phyloP scores from a whole-genome alignment of 2,113 vertebrate genomes.

The Stomatorhinus ivindoensis region DNA sequence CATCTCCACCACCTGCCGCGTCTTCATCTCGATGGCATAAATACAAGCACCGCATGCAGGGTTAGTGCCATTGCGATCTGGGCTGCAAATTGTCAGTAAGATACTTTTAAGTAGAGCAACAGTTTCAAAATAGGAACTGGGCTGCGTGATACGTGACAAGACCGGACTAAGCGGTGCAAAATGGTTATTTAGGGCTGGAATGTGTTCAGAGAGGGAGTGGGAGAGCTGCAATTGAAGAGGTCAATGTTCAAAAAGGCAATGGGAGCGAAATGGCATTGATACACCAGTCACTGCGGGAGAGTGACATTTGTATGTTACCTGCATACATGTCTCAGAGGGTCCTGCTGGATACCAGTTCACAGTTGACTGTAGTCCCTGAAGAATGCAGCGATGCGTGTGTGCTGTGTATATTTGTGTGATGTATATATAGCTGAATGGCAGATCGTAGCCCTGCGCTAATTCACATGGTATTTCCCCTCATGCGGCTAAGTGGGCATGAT shows the following conservation, averaged over 20 bases:
- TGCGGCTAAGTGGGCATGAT: neutral
- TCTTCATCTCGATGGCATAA: conserved; percentile 8
- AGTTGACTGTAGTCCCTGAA: neutral
- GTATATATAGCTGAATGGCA: neutral
- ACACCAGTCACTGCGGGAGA: neutral
- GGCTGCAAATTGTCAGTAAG: neutral
- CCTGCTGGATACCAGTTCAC: neutral
- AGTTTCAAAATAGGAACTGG: conserved; percentile 13
- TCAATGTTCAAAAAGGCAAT: neutral
- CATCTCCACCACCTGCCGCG: neutral
- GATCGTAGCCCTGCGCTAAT: neutral
- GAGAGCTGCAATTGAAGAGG: neutral
- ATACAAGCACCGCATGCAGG: conserved; percentile 4
- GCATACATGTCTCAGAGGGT: neutral
- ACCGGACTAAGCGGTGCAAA: neutral
- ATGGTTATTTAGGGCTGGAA: neutral
- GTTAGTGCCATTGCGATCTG: neutral
- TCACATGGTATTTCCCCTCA: neutral
- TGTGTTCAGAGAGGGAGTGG: neutral
- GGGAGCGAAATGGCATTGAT: neutral
- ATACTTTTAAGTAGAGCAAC: conserved; percentile 3
- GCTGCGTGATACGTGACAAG: neutral
- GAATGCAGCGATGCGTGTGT: neutral
- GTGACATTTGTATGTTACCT: neutral
- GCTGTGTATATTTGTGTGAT: neutral